phyloP scores from a whole-genome alignment of 2,797 vertebrate genomes.

The Cuniculus paca region DNA sequence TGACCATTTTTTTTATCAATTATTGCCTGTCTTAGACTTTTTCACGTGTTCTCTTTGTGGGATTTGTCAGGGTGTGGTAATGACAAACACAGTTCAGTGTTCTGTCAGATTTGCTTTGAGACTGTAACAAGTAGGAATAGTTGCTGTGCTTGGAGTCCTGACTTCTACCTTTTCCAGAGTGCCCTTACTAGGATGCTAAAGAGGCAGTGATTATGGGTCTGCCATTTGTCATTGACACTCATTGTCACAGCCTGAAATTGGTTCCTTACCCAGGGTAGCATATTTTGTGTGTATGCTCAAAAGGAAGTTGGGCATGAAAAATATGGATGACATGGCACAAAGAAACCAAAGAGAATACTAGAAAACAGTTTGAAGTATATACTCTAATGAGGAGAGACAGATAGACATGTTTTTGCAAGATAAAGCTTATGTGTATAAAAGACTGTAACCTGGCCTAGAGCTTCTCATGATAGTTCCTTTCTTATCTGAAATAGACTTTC shows the following conservation, averaged over 20 bases:
- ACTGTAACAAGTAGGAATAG: neutral
- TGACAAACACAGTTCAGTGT: neutral
- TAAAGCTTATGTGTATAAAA: neutral
- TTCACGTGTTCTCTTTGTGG: neutral
- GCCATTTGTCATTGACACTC: neutral
- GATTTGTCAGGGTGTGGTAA: neutral
- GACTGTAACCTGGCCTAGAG: neutral
- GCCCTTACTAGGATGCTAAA: neutral
- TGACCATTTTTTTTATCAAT: neutral
- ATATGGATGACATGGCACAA: neutral
- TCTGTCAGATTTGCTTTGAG: neutral
- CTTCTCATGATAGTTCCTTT: neutral
- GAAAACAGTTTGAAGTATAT: neutral
- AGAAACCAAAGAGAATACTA: neutral
- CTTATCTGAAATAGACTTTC: neutral
- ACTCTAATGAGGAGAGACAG: neutral
- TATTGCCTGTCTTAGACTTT: neutral
- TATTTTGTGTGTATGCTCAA: neutral
- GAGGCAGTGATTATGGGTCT: neutral
- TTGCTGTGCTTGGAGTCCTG: neutral
- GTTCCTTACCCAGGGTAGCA: neutral
- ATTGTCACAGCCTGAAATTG: neutral
- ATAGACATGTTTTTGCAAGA: neutral
- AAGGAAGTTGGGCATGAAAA: constrained; percentile 15
- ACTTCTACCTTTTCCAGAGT: neutral